Conservation (phyloP, 2,797 vertebrate genomes). For the Manis pentadactyla region DNA sequence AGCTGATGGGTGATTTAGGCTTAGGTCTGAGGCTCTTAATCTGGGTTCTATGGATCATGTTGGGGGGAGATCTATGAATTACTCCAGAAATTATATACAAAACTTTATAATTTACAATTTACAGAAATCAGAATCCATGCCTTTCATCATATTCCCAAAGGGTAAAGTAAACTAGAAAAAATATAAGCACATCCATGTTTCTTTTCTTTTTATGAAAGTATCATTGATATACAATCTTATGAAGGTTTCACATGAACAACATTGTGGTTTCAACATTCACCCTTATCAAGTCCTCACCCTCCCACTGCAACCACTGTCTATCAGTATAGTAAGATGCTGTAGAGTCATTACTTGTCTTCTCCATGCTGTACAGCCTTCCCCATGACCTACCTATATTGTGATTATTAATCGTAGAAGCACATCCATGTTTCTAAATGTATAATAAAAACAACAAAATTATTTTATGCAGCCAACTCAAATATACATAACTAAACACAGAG, state of each 20-base stretch:
- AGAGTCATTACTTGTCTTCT: too few species aligned
- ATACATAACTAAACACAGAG: neutral
- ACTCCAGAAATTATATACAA: neutral
- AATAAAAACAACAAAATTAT: neutral
- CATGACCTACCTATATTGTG: too few species aligned
- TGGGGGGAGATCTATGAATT: neutral
- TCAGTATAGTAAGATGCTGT: too few species aligned
- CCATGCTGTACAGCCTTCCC: too few species aligned
- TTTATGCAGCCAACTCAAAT: neutral
- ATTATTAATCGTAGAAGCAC: neutral
- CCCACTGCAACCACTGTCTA: too few species aligned
- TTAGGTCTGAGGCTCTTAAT: neutral
- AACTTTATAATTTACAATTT: neutral
- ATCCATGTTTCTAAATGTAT: neutral
- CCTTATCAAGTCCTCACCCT: too few species aligned
- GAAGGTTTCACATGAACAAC: too few species aligned
- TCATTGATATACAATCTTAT: too few species aligned
- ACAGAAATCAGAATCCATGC: neutral
- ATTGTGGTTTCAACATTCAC: too few species aligned
- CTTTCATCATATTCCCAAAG: conserved; percentile 38
- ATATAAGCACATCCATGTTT: neutral
- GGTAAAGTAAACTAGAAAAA: neutral
- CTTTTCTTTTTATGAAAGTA: neutral
- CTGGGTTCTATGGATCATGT: neutral
- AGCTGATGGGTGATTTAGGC: neutral